Percentiles rank a stretch among this genome's conserved stretches.
These are phyloP conservation scores for Euura saliciscinereae DNA, from an alignment of 1,140 invertebrate genomes.

Conservation along the genomic window DNA sequence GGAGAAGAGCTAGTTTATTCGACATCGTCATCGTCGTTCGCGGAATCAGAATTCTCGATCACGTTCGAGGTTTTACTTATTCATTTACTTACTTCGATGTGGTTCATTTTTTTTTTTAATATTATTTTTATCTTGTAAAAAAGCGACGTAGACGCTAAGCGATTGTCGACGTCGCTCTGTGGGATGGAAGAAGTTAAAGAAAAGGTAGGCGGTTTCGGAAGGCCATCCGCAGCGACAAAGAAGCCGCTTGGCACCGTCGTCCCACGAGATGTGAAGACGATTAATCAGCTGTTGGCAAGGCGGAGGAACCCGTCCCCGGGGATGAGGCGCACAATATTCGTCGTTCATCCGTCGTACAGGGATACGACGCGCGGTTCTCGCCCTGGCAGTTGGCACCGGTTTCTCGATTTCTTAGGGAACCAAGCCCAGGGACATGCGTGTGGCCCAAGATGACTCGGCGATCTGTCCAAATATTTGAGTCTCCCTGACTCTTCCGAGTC, in stretches of 20 bases:
- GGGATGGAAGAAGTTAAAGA: not conserved
- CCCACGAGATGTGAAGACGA: slow-evolving; percentile 53
- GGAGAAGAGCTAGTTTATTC: not conserved
- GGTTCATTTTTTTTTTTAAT: not conserved
- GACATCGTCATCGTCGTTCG: not conserved
- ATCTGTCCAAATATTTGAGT: slow-evolving; percentile 54
- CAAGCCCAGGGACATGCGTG: slow-evolving; percentile 24
- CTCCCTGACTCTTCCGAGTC: slow-evolving; percentile 9
- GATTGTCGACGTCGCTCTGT: not conserved
- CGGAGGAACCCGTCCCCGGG: slow-evolving; percentile 55
- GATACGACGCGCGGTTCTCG: slow-evolving; percentile 40
- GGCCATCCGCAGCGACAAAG: slow-evolving; percentile 51
- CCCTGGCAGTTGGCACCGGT: slow-evolving; percentile 17
- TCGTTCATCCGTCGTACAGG: slow-evolving; percentile 29
- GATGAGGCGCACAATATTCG: slow-evolving; percentile 53
- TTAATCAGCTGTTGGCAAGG: slow-evolving; percentile 62
- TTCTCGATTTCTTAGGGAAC: too few species aligned
- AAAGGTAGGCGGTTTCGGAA: slow-evolving; percentile 43
- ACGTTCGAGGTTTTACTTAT: too few species aligned
- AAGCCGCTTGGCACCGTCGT: slow-evolving; percentile 53
- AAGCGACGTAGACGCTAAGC: not conserved
- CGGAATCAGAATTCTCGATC: not conserved
- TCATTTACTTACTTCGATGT: too few species aligned
- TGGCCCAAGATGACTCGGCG: slow-evolving; percentile 42
- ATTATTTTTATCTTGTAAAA: too few species aligned